Base-by-base conservation (phyloP, 2,797 vertebrate species). In the Rhadinocentrus ornatus region DNA sequence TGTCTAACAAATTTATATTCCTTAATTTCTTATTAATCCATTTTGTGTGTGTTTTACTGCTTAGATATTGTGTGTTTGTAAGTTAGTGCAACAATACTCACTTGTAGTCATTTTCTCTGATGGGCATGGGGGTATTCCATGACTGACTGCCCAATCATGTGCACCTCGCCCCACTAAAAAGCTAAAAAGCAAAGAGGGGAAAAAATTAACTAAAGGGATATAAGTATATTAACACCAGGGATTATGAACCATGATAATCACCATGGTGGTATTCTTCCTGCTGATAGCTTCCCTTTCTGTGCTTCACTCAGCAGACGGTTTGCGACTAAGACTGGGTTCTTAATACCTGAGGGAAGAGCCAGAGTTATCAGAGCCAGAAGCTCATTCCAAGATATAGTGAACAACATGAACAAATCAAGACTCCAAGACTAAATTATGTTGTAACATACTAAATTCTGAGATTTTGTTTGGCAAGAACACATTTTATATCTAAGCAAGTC, bases 191-290 rank as follows among this genome's bases (percentile, higher is more conserved):
- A 31, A 64, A 68, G 44, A 11, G 55, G 29, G 29, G 22, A 7
- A 71, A 1, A 67, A 27, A 74, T 66, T 66, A 71, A 77, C 24
- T 75, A 57, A 9, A 59, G 20, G 39, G 35, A 53, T 48, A 55
- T 2, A 29, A 26, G 54, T 2, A 50, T n/a, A 41, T 59, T 44
- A 68, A 22, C 12, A 41, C 8, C 2, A 37, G 22, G 65, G 27
- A 68, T 68, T 76, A 68, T 70, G 50, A 55, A 71, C 11, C 8
- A 16, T 77, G 24, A 84, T 75, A 81, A 92, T 97, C 95, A 99
- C 98, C 98, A 99, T 65, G 98, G 98, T 78, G 98, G 98, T 91
- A 99, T 98, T 92, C 98, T 95, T 89, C 98, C 98, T 85, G 98
- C 98, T 52, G 98, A 99, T 37, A 99, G 95, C 78, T 99, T 99